Evolutionary conservation across 37 sponge, comb jelly and placozoan genomes (phyloP).

Genomic region (Dysidea cf. avara): DNA sequence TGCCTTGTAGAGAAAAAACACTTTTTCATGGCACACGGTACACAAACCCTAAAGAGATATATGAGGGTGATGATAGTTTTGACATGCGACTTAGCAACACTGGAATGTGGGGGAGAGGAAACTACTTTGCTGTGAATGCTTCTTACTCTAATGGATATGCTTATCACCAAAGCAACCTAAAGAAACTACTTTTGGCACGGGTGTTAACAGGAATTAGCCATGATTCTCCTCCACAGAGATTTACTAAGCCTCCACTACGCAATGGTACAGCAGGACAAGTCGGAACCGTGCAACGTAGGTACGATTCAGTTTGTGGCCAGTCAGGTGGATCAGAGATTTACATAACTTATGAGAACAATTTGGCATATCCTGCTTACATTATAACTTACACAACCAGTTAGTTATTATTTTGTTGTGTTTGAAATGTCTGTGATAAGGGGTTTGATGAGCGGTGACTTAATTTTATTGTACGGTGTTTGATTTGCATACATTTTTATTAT

Average conservation of each 20-base stretch:
- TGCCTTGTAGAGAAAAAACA: slow-evolving; percentile 8
- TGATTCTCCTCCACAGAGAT: slow-evolving; percentile 10
- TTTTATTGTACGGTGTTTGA: too few species aligned
- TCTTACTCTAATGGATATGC: slow-evolving; percentile 47
- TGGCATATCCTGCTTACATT: slow-evolving; percentile 65
- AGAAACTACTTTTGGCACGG: slow-evolving; percentile 51
- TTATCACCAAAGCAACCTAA: background rate
- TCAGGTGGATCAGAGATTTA: slow-evolving; percentile 53
- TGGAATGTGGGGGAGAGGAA: slow-evolving; percentile 72
- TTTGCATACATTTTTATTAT: too few species aligned
- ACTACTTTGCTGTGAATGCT: slow-evolving; percentile 72
- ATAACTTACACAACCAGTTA: slow-evolving; percentile 57
- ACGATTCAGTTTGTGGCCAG: slow-evolving; percentile 54
- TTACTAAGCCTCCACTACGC: slow-evolving; percentile 30
- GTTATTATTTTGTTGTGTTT: too few species aligned
- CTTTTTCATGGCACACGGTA: slow-evolving; percentile 59
- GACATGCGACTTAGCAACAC: slow-evolving; percentile 43
- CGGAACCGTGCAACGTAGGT: slow-evolving; percentile 18
- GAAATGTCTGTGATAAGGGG: too few species aligned
- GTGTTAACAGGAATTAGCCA: slow-evolving; percentile 50
- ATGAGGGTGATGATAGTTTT: slow-evolving; percentile 50
- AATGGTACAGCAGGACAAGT: background rate
- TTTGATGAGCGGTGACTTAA: too few species aligned
- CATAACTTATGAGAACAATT: slow-evolving; percentile 67
- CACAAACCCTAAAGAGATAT: slow-evolving; percentile 43